Conservation (phyloP, 2,797 vertebrate genomes). For the Neomorphus geoffroyi region DNA sequence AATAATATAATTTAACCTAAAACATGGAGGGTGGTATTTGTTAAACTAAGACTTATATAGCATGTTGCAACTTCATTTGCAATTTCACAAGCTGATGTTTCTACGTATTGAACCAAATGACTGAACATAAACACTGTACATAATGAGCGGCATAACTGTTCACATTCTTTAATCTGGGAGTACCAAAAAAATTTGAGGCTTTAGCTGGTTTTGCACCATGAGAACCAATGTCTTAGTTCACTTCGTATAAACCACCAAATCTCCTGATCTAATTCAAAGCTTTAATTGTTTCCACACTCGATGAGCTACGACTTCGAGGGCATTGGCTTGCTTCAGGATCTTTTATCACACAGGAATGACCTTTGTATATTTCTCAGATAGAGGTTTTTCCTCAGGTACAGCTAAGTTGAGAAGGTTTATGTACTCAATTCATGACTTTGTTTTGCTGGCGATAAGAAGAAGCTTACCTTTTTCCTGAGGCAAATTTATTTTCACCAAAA, state of each 20-base stretch:
- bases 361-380: not conserved
- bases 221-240: not conserved
- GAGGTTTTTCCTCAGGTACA: not conserved
- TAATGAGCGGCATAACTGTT: not conserved
- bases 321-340: not conserved
- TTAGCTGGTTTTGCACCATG: not conserved
- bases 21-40: not conserved
- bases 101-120: not conserved
- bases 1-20: not conserved
- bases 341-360: not conserved
- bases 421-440: not conserved
- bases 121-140: not conserved
- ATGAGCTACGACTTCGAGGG: not conserved
- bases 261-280: not conserved
- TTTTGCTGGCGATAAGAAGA: not conserved
- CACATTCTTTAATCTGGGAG: not conserved
- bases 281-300: not conserved
- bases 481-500: not conserved
- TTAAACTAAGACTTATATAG: not conserved
- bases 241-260: not conserved
- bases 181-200: not conserved
- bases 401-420: not conserved
- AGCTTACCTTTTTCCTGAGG: not conserved
- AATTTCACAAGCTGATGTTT: not conserved
- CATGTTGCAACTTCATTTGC: not conserved